Evolutionary conservation across 2,797 vertebrate genomes (phyloP), one percentile per base, ranked within the genome.

Genomic region (Phrynocephalus forsythii): DNA sequence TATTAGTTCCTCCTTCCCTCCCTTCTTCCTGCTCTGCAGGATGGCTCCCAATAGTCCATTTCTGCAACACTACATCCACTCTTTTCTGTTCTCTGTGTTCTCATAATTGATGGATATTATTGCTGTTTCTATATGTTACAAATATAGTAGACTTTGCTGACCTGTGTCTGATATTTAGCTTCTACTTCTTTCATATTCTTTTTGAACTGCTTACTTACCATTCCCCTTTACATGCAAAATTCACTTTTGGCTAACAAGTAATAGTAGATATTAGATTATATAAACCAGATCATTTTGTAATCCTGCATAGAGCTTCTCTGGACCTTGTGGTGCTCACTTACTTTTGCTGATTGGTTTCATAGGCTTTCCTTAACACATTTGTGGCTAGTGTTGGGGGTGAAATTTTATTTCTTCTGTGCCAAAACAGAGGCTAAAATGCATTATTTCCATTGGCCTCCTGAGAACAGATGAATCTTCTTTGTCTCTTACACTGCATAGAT

Each of bases 381-480:
- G 72, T 5, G 22, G 68, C 72, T 90, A 68, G 33, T 20, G 69
- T 82, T 38, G 91, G 85, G 87, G 77, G 69, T 56, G 91, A 79
- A 94, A 93, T 92, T 91, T 82, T 80, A 76, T 20, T 5, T 68
- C 87, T 84, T 18, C 82, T 0, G 60, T 84, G 82, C 52, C 71
- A n/a, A 87, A 92, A 91, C 89, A 33, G 76, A 63, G 91, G 81
- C 86, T 93, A 89, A 90, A 63, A 91, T 90, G 88, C 84, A 92
- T 91, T 91, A 90, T 83, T 56, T 88, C 86, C 80, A 87, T 86
- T 93, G 2, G 2, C 73, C 87, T 92, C 92, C 89, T 90, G 86
- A 1, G 20, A 91, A 87, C 44, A 79, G 94, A 93, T 92, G 94
- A 93, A 96, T 95, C 93, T 94, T 93, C 85, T 86, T 60, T 93